phyloP scores from a whole-genome alignment of 2,888 invertebrate species.

The Melitaea athalia region DNA sequence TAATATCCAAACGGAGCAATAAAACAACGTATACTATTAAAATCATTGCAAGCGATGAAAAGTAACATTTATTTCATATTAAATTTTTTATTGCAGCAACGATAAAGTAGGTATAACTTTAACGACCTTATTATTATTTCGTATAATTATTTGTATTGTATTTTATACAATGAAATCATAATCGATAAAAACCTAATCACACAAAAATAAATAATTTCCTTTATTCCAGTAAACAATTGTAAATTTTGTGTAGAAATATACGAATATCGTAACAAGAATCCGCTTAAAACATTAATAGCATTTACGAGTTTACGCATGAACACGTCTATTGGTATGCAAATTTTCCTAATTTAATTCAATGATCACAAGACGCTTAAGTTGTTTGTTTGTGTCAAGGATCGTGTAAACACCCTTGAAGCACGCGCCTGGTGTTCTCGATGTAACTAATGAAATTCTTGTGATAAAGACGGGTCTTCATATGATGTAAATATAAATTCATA shows the following conservation, averaged over 20 bases:
- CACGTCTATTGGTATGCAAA: not conserved
- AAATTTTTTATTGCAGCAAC: not conserved
- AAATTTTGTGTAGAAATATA: too few species aligned
- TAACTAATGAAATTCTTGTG: slow-evolving; percentile 11
- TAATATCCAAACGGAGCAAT: slow-evolving; percentile 13
- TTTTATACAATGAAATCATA: too few species aligned
- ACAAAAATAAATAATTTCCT: too few species aligned
- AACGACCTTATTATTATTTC: not conserved
- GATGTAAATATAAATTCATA: not conserved
- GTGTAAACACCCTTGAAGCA: slow-evolving; percentile 5
- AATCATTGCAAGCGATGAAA: slow-evolving; percentile 19
- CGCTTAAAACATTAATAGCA: not conserved
- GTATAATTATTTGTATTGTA: too few species aligned
- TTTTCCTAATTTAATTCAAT: slow-evolving; percentile 2
- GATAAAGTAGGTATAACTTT: not conserved
- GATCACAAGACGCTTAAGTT: not conserved
- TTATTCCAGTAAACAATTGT: too few species aligned
- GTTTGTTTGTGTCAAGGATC: slow-evolving; percentile 18
- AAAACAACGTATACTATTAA: slow-evolving; percentile 16
- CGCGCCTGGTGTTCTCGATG: slow-evolving; percentile 12
- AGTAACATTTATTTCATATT: not conserved
- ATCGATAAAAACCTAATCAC: too few species aligned
- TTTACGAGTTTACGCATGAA: not conserved
- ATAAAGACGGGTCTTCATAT: slow-evolving; percentile 5
- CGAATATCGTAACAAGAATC: too few species aligned